Evolutionary conservation across 2,113 vertebrate genomes (phyloP), one percentile per base, ranked within the genome.

Genomic region (Sinocyclocheilus anshuiensis): DNA sequence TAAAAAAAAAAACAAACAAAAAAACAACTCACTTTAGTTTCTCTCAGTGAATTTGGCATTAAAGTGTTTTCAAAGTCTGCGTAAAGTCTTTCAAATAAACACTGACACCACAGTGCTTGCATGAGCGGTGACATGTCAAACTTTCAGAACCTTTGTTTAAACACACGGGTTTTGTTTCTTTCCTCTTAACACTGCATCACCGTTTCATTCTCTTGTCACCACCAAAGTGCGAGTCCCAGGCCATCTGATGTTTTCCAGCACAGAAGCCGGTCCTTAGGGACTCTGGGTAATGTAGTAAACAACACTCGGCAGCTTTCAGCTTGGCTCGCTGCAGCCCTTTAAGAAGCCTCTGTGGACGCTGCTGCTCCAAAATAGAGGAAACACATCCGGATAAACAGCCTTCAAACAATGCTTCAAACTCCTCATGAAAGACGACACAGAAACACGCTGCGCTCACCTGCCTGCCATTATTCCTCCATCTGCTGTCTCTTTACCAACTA

Each of bases 191-290:
- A 67, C 48, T 3, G 15, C 22, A 3, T 63, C 57, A n/a, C 18
- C 22, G 13, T 42, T 86, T 50, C 48, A 33, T 15, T 61, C 24
- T 84, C 26, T 80, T 67, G 53, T 75, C 61, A 59, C 57, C 16
- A 84, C 77, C 61, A 45, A 53, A 65, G 87, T 55, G 61, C 42
- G 48, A 79, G 81, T 72, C 86, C 83, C 85, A 81, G 86, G 74
- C 84, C 88, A 88, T 93, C 90, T 92, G 90, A 93, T 92, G 88
- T 92, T 93, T 92, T 92, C 91, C 89, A 89, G 88, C 87, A 77
- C 88, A 39, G 90, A 89, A 84, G 77, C 1, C 61, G 18, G 75
- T 92, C 93, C 91, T 87, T 83, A n/a, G 93, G 92, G 91, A 91
- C 61, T 59, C 76, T 86, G 81, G 85, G 4, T 79, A 92, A 87